A percentile compares a stretch with the other conserved stretches of the same genome.
Evolutionary conservation across 2,888 invertebrate genomes (phyloP).

Genomic region (Caenorhabditis sp.): DNA sequence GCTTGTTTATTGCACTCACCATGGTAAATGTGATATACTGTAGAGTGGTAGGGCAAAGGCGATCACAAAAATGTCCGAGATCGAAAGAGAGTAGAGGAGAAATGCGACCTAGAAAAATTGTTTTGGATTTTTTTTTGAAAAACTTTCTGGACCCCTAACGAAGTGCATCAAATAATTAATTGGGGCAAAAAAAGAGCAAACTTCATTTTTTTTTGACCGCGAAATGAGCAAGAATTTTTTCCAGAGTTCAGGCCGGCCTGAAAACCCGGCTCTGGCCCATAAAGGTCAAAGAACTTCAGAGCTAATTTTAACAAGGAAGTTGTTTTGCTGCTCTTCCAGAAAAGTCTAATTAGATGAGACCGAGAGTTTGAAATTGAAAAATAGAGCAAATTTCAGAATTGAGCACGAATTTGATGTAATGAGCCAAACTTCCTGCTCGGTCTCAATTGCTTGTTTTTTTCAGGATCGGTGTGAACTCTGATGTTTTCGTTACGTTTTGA

Average conservation of each 20-base stretch:
- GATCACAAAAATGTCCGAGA: conserved; percentile 32
- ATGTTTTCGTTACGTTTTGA: background rate
- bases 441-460: no score
- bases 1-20: conserved; percentile 16
- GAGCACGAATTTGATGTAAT: background rate
- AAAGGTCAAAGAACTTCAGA: no score
- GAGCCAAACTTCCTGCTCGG: background rate
- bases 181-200: no score
- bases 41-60: conserved; percentile 24
- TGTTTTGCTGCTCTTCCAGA: no score
- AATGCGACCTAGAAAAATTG: conserved; percentile 19
- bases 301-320: no score
- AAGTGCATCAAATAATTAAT: no score
- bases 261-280: no score
- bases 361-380: background rate
- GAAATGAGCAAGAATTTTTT: no score
- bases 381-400: background rate
- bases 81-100: conserved; percentile 34
- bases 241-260: no score
- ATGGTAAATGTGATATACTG: conserved; percentile 26
- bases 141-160: no score
- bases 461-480: background rate
- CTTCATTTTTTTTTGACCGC: no score
- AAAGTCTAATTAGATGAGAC: background rate
- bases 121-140: background rate